Conservation (phyloP, 2,113 vertebrate species). For the Rhegmatorhina hoffmannsi region DNA sequence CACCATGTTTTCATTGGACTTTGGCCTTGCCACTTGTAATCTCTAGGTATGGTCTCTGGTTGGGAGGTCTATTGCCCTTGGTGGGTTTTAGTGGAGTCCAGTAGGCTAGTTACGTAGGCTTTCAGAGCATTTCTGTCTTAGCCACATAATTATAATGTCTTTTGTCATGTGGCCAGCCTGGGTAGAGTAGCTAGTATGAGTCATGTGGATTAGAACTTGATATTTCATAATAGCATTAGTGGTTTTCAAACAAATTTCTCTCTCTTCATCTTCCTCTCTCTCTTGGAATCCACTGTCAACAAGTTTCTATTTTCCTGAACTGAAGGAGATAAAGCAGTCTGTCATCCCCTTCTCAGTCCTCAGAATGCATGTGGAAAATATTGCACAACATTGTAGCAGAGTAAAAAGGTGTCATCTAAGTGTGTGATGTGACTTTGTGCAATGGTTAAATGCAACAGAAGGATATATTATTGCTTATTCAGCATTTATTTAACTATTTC, state of each 20-base stretch:
- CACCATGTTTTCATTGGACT: conserved; percentile 19
- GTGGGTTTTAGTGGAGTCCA: conserved; percentile 47
- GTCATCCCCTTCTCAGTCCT: not conserved
- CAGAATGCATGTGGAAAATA: not conserved
- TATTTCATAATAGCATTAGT: conserved; percentile 1
- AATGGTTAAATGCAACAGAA: not conserved
- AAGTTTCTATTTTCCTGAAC: conserved; percentile 4
- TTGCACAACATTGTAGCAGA: not conserved
- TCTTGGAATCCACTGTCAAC: not conserved
- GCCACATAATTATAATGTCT: conserved; percentile 27
- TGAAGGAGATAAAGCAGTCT: not conserved
- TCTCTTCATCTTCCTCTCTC: not conserved
- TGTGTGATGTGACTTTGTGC: fast-evolving
- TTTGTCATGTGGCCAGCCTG: conserved; percentile 46
- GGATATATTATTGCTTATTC: not conserved
- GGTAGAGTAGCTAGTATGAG: conserved; percentile 9
- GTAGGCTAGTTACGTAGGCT: not conserved
- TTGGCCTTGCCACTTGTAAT: not conserved
- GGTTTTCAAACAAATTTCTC: conserved; percentile 34
- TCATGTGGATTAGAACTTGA: conserved; percentile 45
- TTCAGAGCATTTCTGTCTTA: not conserved
- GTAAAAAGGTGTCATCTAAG: not conserved
- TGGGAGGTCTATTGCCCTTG: conserved; percentile 9
- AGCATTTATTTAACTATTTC: not conserved
- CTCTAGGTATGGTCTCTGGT: not conserved